Conservation (phyloP, 2,888 invertebrate species). For the Encarsia formosa region DNA sequence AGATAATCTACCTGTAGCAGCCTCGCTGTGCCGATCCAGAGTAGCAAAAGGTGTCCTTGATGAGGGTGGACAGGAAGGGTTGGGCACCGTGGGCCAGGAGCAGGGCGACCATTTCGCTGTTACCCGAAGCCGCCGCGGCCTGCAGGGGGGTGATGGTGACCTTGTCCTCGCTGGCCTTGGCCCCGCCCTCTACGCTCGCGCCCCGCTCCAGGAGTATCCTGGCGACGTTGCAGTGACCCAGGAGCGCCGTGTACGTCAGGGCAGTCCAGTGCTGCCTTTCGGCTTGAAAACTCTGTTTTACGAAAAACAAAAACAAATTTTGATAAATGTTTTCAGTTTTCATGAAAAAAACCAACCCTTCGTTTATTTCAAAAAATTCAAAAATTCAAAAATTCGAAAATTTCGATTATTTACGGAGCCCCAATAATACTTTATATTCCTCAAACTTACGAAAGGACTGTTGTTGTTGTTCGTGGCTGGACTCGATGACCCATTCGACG, state of each 20-base stretch:
- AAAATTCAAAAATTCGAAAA: too few species aligned
- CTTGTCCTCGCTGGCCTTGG: slow-evolving; percentile 75
- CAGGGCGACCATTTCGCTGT: slow-evolving; percentile 73
- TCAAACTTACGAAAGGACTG: neutral
- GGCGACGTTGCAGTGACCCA: slow-evolving; percentile 55
- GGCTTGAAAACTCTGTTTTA: slow-evolving; percentile 42
- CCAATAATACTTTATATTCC: too few species aligned
- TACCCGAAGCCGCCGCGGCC: slow-evolving; percentile 78
- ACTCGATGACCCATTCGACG: slow-evolving; percentile 30
- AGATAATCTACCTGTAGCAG: slow-evolving; percentile 75
- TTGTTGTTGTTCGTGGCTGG: slow-evolving; percentile 38
- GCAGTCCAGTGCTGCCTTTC: slow-evolving; percentile 85
- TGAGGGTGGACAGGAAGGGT: slow-evolving; percentile 79
- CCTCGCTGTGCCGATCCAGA: slow-evolving; percentile 82
- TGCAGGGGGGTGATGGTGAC: slow-evolving; percentile 85
- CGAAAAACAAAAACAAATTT: neutral
- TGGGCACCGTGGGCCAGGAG: slow-evolving; percentile 81
- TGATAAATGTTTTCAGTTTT: too few species aligned
- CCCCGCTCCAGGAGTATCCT: slow-evolving; percentile 72
- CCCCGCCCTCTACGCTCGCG: slow-evolving; percentile 82
- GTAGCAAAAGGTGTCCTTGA: slow-evolving; percentile 80
- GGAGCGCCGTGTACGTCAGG: slow-evolving; percentile 74
- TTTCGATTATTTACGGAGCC: too few species aligned
- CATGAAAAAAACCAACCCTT: too few species aligned
- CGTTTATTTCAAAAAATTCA: too few species aligned